Evolutionary conservation across 35 echinoderm and acorn worm genomes (phyloP).

Genomic region (Apostichopus parvimensis): DNA sequence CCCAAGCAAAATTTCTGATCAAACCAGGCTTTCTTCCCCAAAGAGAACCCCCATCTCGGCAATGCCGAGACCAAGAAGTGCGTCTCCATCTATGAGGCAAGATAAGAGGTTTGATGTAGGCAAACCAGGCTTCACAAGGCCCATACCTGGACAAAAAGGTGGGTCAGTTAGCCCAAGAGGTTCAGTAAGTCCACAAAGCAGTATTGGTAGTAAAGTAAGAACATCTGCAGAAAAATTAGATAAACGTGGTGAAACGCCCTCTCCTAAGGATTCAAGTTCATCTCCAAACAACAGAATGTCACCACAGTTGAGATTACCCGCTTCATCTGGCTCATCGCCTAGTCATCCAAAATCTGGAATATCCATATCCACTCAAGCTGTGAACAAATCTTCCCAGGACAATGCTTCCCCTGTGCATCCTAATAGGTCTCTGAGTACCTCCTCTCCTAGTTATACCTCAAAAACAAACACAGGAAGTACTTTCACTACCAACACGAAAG

Average conservation of each 20-base stretch:
- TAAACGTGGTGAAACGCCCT: neutral
- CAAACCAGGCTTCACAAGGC: conserved; percentile 34
- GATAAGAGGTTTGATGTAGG: conserved; percentile 36
- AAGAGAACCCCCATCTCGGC: neutral
- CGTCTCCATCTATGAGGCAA: conserved; percentile 36
- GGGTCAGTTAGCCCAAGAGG: conserved; percentile 45
- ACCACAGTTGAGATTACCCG: conserved; percentile 3
- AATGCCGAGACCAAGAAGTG: conserved; percentile 24
- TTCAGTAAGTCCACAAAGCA: conserved; percentile 29
- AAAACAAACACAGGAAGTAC: conserved; percentile 2
- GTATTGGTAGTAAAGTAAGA: neutral
- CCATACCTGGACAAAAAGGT: conserved; percentile 23
- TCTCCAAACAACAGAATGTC: conserved; percentile 28
- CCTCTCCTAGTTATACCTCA: neutral
- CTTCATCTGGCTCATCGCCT: conserved; percentile 3
- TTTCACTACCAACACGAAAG: neutral
- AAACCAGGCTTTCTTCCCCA: conserved; percentile 5
- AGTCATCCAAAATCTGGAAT: conserved; percentile 1
- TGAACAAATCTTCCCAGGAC: neutral
- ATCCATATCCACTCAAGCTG: conserved; percentile 1
- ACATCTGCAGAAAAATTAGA: conserved; percentile 10
- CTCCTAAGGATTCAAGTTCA: conserved; percentile 16
- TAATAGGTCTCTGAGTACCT: neutral
- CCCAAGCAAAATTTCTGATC: conserved; percentile 7
- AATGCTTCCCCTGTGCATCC: neutral